Percentiles rank a stretch among this genome's conserved stretches.
phyloP scores from a whole-genome alignment of 2,888 invertebrate species.

The Tipula unca region DNA sequence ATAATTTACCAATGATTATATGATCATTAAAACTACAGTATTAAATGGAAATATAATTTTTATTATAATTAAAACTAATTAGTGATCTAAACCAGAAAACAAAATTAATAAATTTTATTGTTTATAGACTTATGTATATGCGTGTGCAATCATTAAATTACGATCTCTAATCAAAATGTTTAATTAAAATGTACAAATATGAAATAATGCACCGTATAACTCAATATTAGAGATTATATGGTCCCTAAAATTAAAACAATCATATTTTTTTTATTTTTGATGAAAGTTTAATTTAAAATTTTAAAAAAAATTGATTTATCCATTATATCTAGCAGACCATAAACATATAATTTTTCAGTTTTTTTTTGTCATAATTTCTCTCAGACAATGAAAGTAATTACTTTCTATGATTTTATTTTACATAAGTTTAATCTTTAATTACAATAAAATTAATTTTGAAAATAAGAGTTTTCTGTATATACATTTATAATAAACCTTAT shows the following conservation, averaged over 20 bases:
- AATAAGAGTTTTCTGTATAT: neutral
- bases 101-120: too few species aligned
- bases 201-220: too few species aligned
- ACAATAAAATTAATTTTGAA: neutral
- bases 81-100: too few species aligned
- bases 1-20: neutral
- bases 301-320: neutral
- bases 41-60: neutral
- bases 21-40: neutral
- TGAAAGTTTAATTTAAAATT: neutral
- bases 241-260: neutral
- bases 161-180: neutral
- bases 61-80: too few species aligned
- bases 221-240: neutral
- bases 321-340: neutral
- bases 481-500: too few species aligned
- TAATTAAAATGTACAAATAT: neutral
- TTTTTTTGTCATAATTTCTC: neutral
- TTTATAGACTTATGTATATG: too few species aligned
- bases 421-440: neutral
- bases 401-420: neutral
- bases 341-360: neutral
- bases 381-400: neutral
- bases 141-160: too few species aligned
- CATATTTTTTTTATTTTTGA: neutral